Percentiles rank a stretch among this genome's conserved stretches.
Conservation (phyloP, 2,888 invertebrate species). For the Leptopilina drosophilae region DNA sequence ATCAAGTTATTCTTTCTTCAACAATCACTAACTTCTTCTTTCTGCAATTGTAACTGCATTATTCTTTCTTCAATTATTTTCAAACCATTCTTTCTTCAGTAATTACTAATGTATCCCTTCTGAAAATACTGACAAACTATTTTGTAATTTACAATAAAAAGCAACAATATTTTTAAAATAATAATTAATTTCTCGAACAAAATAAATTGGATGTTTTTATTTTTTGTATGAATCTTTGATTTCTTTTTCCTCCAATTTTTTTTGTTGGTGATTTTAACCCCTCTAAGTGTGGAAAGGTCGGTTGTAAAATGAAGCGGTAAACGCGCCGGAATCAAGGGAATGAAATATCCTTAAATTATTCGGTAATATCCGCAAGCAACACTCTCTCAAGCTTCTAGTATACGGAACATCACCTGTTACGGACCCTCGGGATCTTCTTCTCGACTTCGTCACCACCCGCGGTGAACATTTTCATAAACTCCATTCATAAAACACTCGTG, state of each 20-base stretch:
- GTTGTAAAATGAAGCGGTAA: slow-evolving; percentile 36
- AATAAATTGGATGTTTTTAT: too few species aligned
- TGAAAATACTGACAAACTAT: too few species aligned
- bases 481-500: slow-evolving; percentile 62
- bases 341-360: slow-evolving; percentile 73
- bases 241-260: neutral
- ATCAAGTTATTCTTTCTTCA: too few species aligned
- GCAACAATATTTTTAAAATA: too few species aligned
- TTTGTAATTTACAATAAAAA: too few species aligned
- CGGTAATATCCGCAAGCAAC: slow-evolving; percentile 69
- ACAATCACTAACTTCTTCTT: too few species aligned
- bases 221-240: too few species aligned
- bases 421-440: slow-evolving; percentile 57
- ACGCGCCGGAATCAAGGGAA: slow-evolving; percentile 42
- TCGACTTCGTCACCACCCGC: slow-evolving; percentile 60
- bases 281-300: neutral
- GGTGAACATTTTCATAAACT: slow-evolving; percentile 71
- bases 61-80: too few species aligned
- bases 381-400: slow-evolving; percentile 57
- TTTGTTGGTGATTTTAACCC: neutral
- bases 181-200: too few species aligned
- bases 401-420: slow-evolving; percentile 61
- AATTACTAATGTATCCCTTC: too few species aligned
- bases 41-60: too few species aligned
- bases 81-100: too few species aligned